Percentiles rank a stretch among this genome's conserved stretches.
These are phyloP conservation scores for Hylomyscus alleni DNA, from an alignment of 2,797 vertebrate species.

Conservation along the genomic window DNA sequence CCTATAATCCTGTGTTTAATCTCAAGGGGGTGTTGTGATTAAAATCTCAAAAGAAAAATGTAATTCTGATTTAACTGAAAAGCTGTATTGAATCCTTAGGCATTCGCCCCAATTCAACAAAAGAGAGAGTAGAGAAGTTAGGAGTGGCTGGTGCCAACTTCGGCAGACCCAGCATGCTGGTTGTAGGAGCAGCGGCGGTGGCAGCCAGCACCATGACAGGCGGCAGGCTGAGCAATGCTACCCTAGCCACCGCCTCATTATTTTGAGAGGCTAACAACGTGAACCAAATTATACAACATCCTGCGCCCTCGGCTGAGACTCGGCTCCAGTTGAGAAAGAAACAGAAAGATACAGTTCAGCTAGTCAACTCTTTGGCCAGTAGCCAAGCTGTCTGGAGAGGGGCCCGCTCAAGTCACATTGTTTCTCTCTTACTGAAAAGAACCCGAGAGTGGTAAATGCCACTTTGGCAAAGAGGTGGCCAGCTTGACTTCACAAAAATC, in stretches of 20 bases:
- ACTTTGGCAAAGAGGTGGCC: slow-evolving; percentile 88
- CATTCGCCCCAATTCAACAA: slow-evolving; percentile 45
- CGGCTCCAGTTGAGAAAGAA: slow-evolving; percentile 80
- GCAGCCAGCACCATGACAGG: slow-evolving; percentile 74
- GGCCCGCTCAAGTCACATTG: slow-evolving; percentile 86
- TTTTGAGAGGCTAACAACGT: slow-evolving; percentile 80
- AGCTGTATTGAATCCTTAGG: slow-evolving; percentile 34
- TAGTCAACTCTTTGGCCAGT: slow-evolving; percentile 86
- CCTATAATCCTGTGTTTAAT: background rate
- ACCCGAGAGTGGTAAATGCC: slow-evolving; percentile 88
- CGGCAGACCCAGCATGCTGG: slow-evolving; percentile 62
- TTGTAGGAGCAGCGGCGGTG: slow-evolving; percentile 65
- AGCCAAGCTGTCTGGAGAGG: slow-evolving; percentile 89
- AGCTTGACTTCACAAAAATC: slow-evolving; percentile 88
- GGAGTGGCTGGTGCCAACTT: slow-evolving; percentile 60
- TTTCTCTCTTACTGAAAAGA: slow-evolving; percentile 88
- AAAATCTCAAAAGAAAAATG: slow-evolving; percentile 65
- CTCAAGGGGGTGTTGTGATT: slow-evolving; percentile 38
- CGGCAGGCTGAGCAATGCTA: slow-evolving; percentile 81
- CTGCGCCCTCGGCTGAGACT: slow-evolving; percentile 81
- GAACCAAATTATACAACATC: slow-evolving; percentile 82
- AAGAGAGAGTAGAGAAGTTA: slow-evolving; percentile 49
- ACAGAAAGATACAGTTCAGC: slow-evolving; percentile 85
- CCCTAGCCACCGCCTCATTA: slow-evolving; percentile 78
- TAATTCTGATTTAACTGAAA: slow-evolving; percentile 50